A percentile compares a stretch with the other conserved stretches of the same genome.
Conservation (phyloP, 1,140 invertebrate genomes). For the Listronotus oregonensis region DNA sequence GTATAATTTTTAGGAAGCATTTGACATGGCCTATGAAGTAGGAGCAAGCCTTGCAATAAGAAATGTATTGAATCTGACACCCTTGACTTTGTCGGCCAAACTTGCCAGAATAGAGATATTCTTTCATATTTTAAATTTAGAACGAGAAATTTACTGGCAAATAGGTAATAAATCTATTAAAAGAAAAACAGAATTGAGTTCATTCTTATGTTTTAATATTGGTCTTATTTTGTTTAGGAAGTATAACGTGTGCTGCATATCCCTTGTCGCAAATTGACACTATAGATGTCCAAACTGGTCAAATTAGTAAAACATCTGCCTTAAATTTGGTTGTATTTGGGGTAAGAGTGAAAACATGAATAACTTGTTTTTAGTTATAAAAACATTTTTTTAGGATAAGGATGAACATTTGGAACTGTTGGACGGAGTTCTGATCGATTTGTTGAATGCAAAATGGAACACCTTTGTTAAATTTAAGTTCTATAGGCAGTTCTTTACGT, state of each 20-base stretch:
- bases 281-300: constrained; percentile 87
- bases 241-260: constrained; percentile 96
- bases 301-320: constrained; percentile 91
- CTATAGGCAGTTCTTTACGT: constrained; percentile 89
- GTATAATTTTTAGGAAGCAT: constrained; percentile 71
- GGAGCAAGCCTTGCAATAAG: constrained; percentile 83
- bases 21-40: constrained; percentile 92
- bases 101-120: constrained; percentile 92
- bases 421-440: constrained; percentile 92
- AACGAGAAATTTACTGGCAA: constrained; percentile 96
- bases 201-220: too few species aligned
- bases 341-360: constrained; percentile 59
- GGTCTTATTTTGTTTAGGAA: constrained; percentile 70
- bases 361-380: not conserved
- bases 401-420: constrained; percentile 94
- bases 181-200: too few species aligned
- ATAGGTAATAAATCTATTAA: constrained; percentile 64
- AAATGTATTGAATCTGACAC: constrained; percentile 88
- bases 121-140: constrained; percentile 93
- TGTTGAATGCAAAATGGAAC: constrained; percentile 97
- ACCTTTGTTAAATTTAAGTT: constrained; percentile 95
- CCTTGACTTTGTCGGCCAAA: constrained; percentile 92
- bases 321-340: constrained; percentile 98
- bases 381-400: constrained; percentile 72
- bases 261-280: constrained; percentile 96